A percentile compares a stretch with the other conserved stretches of the same genome.
phyloP scores from a whole-genome alignment of 1,140 invertebrate genomes.

The Lethrus apterus region DNA sequence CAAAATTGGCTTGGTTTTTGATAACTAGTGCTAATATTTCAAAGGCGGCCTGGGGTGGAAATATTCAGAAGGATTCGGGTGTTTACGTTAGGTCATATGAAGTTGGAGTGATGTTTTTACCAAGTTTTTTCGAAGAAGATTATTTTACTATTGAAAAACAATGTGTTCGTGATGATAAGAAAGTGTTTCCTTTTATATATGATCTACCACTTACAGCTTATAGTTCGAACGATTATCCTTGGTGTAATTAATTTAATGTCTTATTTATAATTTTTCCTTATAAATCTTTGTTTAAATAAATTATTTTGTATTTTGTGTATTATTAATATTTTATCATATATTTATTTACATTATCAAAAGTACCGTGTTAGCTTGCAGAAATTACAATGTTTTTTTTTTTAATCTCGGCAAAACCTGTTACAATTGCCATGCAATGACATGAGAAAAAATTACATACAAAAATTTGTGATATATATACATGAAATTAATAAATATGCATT shows the following conservation, averaged over 20 bases:
- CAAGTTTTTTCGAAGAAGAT: constrained; percentile 68
- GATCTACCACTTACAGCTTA: constrained; percentile 69
- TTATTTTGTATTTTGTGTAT: neutral
- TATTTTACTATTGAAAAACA: constrained; percentile 38
- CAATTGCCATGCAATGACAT: too few species aligned
- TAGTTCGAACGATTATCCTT: constrained; percentile 52
- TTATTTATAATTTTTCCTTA: constrained; percentile 7
- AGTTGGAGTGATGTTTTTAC: constrained; percentile 83
- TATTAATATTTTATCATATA: neutral
- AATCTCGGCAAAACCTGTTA: too few species aligned
- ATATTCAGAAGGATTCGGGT: constrained; percentile 51
- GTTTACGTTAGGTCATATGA: constrained; percentile 83
- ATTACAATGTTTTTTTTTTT: too few species aligned
- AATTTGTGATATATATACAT: too few species aligned
- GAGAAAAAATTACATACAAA: too few species aligned
- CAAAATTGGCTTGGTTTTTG: constrained; percentile 69
- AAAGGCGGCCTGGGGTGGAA: constrained; percentile 92
- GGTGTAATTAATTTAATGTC: constrained; percentile 30
- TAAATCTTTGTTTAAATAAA: neutral
- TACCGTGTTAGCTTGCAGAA: neutral
- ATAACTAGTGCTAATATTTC: constrained; percentile 91
- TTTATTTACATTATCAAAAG: neutral
- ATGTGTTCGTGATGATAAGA: constrained; percentile 37
- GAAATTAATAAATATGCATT: too few species aligned
- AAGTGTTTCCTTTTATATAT: constrained; percentile 66